Conservation (phyloP, 2,888 invertebrate genomes). For the Drosophila planitibia region DNA sequence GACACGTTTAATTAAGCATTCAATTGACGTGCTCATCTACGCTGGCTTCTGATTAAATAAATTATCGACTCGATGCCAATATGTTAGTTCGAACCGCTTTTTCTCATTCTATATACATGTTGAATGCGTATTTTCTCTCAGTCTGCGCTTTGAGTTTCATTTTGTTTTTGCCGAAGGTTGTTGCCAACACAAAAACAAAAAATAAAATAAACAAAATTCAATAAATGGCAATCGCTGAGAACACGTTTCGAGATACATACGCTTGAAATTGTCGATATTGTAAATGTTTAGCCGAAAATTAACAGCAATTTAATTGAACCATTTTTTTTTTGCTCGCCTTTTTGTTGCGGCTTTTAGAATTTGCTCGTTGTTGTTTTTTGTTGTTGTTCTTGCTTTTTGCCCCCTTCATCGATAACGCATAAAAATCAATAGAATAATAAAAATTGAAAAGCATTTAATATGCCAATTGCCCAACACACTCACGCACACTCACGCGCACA, state of each 20-base stretch:
- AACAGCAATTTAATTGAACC: constrained; percentile 73
- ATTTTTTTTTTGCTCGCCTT: constrained; percentile 38
- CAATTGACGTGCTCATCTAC: constrained; percentile 33
- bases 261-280: constrained; percentile 34
- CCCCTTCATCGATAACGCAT: constrained; percentile 43
- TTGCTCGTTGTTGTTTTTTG: constrained; percentile 17
- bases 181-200: constrained; percentile 40
- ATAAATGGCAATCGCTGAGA: constrained; percentile 58
- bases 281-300: constrained; percentile 77
- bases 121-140: constrained; percentile 24
- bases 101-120: constrained; percentile 25
- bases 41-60: constrained; percentile 38
- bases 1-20: constrained; percentile 40
- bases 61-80: constrained; percentile 62
- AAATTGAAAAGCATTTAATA: constrained; percentile 71
- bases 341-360: constrained; percentile 22
- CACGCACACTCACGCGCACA: constrained; percentile 1
- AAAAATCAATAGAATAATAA: constrained; percentile 74
- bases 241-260: constrained; percentile 60
- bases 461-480: constrained; percentile 40
- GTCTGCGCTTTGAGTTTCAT: constrained; percentile 23
- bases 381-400: constrained; percentile 9
- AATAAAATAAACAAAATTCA: constrained; percentile 44
- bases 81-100: constrained; percentile 24
- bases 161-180: constrained; percentile 40